Conservation (phyloP, 2,113 vertebrate species). For the Rhineura floridana region DNA sequence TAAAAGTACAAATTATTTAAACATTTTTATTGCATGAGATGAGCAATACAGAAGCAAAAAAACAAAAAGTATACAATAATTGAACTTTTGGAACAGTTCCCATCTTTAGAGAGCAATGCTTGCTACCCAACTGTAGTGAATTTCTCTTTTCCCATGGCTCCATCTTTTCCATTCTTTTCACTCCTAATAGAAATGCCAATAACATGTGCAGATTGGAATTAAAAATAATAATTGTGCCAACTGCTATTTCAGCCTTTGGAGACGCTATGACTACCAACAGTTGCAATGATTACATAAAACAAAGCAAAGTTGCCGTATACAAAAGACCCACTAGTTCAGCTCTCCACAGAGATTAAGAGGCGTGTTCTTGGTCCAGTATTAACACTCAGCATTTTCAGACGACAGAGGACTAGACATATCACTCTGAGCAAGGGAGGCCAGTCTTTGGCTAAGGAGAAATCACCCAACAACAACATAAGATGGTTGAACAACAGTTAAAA, state of each 20-base stretch:
- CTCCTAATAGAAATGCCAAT: conserved; percentile 7
- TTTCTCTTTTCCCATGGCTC: background rate
- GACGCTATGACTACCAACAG: conserved; percentile 30
- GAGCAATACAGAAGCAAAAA: conserved; percentile 58
- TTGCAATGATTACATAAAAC: conserved; percentile 3
- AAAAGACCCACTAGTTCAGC: conserved; percentile 46
- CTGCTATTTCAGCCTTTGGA: conserved; percentile 39
- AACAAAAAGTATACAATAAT: conserved; percentile 63
- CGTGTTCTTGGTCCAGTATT: conserved; percentile 57
- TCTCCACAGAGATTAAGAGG: conserved; percentile 57
- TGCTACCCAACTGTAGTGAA: background rate
- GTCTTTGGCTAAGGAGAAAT: conserved; percentile 71
- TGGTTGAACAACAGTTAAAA: conserved; percentile 37
- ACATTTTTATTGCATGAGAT: conserved; percentile 65
- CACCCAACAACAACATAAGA: conserved; percentile 66
- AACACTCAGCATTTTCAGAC: conserved; percentile 65
- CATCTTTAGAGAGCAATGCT: conserved; percentile 27
- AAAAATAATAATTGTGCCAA: conserved; percentile 24
- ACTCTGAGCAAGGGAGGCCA: conserved; percentile 61
- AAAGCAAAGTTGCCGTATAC: conserved; percentile 32
- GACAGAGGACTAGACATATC: conserved; percentile 61
- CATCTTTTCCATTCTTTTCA: conserved; percentile 20
- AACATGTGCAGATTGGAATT: conserved; percentile 17
- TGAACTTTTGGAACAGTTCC: background rate
- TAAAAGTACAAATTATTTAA: conserved; percentile 60